A percentile compares a stretch with the other conserved stretches of the same genome.
Conservation (phyloP, 1,140 invertebrate species). For the Trachymyrmex septentrionalis region DNA sequence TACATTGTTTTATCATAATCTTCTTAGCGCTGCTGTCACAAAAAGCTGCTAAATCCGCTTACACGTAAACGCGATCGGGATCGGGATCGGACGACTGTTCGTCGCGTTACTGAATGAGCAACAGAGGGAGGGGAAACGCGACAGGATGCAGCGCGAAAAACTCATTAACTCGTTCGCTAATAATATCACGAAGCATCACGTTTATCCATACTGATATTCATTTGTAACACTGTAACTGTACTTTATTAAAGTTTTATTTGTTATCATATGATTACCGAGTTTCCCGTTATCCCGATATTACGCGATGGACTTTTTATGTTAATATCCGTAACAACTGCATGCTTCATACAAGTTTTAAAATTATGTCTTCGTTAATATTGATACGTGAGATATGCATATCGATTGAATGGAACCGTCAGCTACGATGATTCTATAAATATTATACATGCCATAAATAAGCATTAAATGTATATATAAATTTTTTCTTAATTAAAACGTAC, state of each 20-base stretch:
- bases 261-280: slow-evolving; percentile 37
- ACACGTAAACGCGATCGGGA: slow-evolving; percentile 29
- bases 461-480: slow-evolving; percentile 4
- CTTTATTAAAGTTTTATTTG: slow-evolving; percentile 28
- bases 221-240: background rate
- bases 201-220: slow-evolving; percentile 26
- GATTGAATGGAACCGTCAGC: background rate
- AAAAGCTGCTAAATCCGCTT: slow-evolving; percentile 59
- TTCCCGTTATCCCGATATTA: background rate
- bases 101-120: slow-evolving; percentile 15
- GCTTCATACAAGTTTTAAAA: slow-evolving; percentile 26
- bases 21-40: slow-evolving; percentile 47
- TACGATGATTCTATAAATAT: slow-evolving; percentile 24
- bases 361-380: slow-evolving; percentile 36
- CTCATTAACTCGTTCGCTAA: slow-evolving; percentile 51
- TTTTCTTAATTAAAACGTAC: slow-evolving; percentile 58
- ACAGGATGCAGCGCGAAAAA: slow-evolving; percentile 35
- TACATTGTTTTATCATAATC: slow-evolving; percentile 57
- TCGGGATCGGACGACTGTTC: slow-evolving; percentile 26
- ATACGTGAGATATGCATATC: background rate
- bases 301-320: slow-evolving; percentile 9
- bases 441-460: slow-evolving; percentile 37
- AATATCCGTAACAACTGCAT: background rate
- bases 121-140: background rate
- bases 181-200: slow-evolving; percentile 4